A percentile compares a stretch with the other conserved stretches of the same genome.
Conservation (phyloP, 2,888 invertebrate species). For the Tetheella fluctuosa region DNA sequence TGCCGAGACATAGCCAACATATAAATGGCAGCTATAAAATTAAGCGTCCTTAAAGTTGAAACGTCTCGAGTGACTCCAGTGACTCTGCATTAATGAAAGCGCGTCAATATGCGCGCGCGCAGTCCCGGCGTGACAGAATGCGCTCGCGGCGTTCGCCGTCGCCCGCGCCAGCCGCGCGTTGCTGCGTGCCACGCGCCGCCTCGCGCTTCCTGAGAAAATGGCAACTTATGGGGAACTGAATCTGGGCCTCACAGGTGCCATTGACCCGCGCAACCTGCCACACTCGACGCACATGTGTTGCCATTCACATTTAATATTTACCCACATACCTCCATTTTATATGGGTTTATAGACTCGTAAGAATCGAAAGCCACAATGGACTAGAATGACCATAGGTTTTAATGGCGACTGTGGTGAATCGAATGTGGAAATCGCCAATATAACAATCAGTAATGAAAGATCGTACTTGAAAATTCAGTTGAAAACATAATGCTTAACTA, state of each 20-base stretch:
- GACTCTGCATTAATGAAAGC: constrained; percentile 74
- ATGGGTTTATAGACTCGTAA: constrained; percentile 64
- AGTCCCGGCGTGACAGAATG: constrained; percentile 78
- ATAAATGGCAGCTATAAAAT: constrained; percentile 58
- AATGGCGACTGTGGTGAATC: constrained; percentile 38
- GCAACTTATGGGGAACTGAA: constrained; percentile 81
- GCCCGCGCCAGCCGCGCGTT: constrained; percentile 22
- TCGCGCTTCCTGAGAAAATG: constrained; percentile 79
- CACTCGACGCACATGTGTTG: constrained; percentile 68
- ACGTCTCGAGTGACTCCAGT: constrained; percentile 59
- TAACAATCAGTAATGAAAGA: too few relatives aligned
- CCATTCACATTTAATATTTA: constrained; percentile 73
- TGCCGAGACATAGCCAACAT: constrained; percentile 50
- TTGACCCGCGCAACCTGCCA: constrained; percentile 72
- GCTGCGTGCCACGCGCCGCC: constrained; percentile 49
- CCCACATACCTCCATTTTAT: constrained; percentile 52
- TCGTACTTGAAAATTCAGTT: too few relatives aligned
- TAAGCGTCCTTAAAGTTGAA: constrained; percentile 56
- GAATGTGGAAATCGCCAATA: neutral
- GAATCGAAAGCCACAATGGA: constrained; percentile 60
- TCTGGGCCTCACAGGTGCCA: constrained; percentile 77
- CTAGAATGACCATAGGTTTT: constrained; percentile 51
- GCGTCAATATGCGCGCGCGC: constrained; percentile 77
- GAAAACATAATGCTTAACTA: too few relatives aligned
- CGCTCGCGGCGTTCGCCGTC: constrained; percentile 47